Evolutionary conservation across 2,113 vertebrate species (phyloP).

Genomic region (Pelodiscus sinensis): DNA sequence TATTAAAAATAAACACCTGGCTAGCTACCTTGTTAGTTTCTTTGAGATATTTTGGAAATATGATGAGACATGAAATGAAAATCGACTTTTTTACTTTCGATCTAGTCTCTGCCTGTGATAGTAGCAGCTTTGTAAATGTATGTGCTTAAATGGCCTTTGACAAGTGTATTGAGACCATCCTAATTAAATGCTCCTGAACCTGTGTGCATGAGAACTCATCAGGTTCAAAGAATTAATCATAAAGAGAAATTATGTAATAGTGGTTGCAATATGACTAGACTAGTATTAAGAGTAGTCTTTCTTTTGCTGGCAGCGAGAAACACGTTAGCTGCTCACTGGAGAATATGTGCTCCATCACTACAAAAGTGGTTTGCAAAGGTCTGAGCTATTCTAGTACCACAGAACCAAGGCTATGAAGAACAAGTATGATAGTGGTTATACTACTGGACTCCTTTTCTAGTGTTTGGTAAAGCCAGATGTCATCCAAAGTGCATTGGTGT

Average conservation of each 20-base stretch:
- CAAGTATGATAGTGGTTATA: background rate
- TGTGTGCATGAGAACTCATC: background rate
- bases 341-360: background rate
- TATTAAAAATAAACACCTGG: conserved; percentile 65
- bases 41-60: conserved; percentile 61
- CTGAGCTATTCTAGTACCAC: conserved; percentile 5
- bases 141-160: background rate
- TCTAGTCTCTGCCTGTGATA: background rate
- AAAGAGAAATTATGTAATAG: background rate
- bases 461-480: background rate
- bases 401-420: conserved; percentile 15
- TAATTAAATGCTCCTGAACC: conserved; percentile 19
- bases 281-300: background rate
- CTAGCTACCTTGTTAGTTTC: conserved; percentile 56
- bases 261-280: background rate
- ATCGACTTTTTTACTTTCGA: conserved; percentile 59
- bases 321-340: conserved; percentile 26
- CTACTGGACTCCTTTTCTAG: background rate
- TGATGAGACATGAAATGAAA: conserved; percentile 68
- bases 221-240: conserved; percentile 33
- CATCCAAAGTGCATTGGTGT: background rate
- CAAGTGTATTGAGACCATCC: background rate
- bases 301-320: conserved; percentile 32
- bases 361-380: background rate
- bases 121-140: conserved; percentile 19